phyloP scores from a whole-genome alignment of 2,113 vertebrate species.

The Vicugna pacos region DNA sequence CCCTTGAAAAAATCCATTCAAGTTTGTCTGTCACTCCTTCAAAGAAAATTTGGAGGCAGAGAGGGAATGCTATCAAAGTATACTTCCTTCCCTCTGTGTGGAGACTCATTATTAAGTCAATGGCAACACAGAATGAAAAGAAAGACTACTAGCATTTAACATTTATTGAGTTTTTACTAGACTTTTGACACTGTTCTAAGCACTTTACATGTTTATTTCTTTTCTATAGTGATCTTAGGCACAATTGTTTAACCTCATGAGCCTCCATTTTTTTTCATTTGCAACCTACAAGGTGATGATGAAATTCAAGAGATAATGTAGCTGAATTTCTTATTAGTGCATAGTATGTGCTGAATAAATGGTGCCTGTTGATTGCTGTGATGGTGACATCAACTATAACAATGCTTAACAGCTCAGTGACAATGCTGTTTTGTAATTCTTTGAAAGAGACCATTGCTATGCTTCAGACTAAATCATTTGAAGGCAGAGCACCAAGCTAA shows the following conservation, averaged over 20 bases:
- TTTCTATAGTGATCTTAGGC: not conserved
- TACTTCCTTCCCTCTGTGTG: not conserved
- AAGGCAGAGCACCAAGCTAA: not conserved
- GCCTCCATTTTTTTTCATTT: conserved; percentile 22
- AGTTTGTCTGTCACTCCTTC: conserved; percentile 4
- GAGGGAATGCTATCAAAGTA: not conserved
- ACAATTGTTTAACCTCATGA: not conserved
- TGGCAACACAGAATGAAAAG: not conserved
- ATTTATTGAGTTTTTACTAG: conserved; percentile 10
- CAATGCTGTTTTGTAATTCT: not conserved
- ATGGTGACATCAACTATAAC: not conserved
- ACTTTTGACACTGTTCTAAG: not conserved
- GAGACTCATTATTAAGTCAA: not conserved
- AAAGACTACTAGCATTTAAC: not conserved
- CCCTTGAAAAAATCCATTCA: not conserved
- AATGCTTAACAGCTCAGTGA: not conserved
- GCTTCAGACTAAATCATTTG: not conserved
- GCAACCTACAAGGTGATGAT: not conserved
- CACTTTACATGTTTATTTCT: not conserved
- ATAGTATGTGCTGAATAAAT: not conserved
- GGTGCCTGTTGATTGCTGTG: not conserved
- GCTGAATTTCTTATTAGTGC: not conserved
- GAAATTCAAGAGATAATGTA: not conserved
- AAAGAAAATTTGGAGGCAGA: not conserved
- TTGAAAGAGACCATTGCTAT: not conserved